Base-by-base conservation (phyloP, 1,140 invertebrate genomes). In the Reticulitermes speratus region DNA sequence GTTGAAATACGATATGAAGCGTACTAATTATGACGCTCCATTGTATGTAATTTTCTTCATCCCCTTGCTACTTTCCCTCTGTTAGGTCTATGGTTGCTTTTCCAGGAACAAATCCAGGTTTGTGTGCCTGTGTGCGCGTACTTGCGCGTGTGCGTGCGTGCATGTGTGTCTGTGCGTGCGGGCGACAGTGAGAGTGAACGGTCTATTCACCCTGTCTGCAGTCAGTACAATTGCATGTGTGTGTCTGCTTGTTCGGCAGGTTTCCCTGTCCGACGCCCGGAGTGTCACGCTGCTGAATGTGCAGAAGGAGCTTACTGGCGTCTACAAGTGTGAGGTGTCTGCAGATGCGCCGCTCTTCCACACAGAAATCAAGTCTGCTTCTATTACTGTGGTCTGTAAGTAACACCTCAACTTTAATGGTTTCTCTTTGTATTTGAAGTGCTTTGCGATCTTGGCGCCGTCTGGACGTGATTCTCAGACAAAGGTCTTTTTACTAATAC, bases 251-350 rank as follows among this genome's bases (percentile, higher is more conserved):
- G 44, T 84, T 25, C 21, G 7, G 30, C 91, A 94, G 93, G 90
- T 93, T 38, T 90, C 90, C 0, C 91, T 91, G 86, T 94, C 93
- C 44, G 92, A 93, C 87, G 91, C 90, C 48, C 90, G 92, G 59
- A 91, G 92, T 83, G 93, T 94, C 83, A 92, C 91, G 44, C 88
- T 94, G 87, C 89, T 92, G 19, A 90, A 93, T 87, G 92, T 94
- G 38, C 91, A 91, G 86, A 91, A 93, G 48, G 92, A 93, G 8
- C 92, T 94, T 65, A 94, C 94, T 81, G 96, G 95, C 9, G 91
- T 91, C 75, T 96, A 96, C 90, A 95, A 95, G 90, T 96, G 96
- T 89, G 95, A 96, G 89, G 94, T 96, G 81, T 95, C 95, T 0
- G 95, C 95, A 6, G 95, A 96, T 89, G 92, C 93, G 2, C 95